Conservation (phyloP, 2,888 invertebrate genomes). For the Crepidodera aurea region DNA sequence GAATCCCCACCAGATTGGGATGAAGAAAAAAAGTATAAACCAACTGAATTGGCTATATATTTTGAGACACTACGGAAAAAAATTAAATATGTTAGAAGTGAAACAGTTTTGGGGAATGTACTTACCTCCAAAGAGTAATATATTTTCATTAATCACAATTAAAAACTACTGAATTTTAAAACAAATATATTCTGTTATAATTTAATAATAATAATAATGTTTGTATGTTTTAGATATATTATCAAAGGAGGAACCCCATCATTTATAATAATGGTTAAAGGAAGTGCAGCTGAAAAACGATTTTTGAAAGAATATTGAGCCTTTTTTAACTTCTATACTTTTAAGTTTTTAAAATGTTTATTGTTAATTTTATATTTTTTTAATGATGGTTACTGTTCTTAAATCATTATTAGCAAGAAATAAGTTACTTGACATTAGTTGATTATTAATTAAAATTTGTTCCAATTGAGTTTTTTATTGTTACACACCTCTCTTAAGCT, state of each 20-base stretch:
- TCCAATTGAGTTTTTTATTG: too few species aligned
- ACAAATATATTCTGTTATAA: slow-evolving; percentile 7
- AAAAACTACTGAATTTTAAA: not conserved
- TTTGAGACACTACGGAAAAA: slow-evolving; percentile 73
- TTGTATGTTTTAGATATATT: slow-evolving; percentile 63
- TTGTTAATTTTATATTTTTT: too few species aligned
- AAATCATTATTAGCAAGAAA: too few species aligned
- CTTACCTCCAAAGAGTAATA: slow-evolving; percentile 67
- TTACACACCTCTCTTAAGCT: too few species aligned
- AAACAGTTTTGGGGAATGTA: slow-evolving; percentile 68
- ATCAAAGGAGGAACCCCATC: slow-evolving; percentile 73
- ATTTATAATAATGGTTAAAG: slow-evolving; percentile 69
- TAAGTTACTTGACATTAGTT: not conserved
- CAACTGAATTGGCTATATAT: slow-evolving; percentile 72
- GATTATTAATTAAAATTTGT: too few species aligned
- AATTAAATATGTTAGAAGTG: slow-evolving; percentile 67
- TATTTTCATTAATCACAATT: slow-evolving; percentile 14
- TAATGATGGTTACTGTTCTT: too few species aligned
- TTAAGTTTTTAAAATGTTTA: too few species aligned
- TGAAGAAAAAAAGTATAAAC: slow-evolving; percentile 68
- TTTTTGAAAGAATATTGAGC: slow-evolving; percentile 60
- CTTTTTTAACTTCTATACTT: too few species aligned
- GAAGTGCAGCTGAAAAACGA: slow-evolving; percentile 66
- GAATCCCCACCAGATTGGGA: slow-evolving; percentile 79
- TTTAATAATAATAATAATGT: slow-evolving; percentile 12